Evolutionary conservation across 2,888 invertebrate genomes (phyloP).

Genomic region (Selenia dentaria): DNA sequence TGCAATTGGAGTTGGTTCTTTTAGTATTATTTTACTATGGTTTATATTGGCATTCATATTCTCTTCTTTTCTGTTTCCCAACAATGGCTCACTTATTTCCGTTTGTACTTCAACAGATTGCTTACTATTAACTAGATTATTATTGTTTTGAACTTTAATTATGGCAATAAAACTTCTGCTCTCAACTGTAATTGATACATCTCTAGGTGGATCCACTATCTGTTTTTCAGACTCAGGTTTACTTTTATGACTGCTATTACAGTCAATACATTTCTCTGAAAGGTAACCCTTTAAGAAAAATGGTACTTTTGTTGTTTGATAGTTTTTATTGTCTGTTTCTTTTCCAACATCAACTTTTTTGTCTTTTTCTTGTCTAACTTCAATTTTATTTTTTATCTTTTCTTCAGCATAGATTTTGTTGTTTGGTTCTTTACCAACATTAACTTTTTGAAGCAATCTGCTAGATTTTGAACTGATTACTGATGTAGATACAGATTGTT

Average conservation of each 20-base stretch:
- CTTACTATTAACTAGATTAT: conserved; percentile 28
- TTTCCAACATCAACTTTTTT: neutral
- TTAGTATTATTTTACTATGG: conserved; percentile 11
- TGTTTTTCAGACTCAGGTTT: neutral
- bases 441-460: neutral
- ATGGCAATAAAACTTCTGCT: conserved; percentile 47
- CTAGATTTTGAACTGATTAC: neutral
- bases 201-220: conserved; percentile 32
- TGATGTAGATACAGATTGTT: conserved; percentile 27
- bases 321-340: conserved; percentile 11
- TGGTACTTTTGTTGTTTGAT: conserved; percentile 44
- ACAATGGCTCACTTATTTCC: conserved; percentile 28
- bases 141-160: conserved; percentile 45
- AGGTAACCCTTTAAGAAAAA: conserved; percentile 61
- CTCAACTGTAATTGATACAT: conserved; percentile 57
- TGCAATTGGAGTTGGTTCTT: conserved; percentile 1
- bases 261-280: conserved; percentile 46
- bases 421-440: neutral
- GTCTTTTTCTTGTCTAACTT: no score
- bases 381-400: no score
- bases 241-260: conserved; percentile 26
- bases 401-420: neutral
- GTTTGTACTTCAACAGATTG: conserved; percentile 56
- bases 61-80: conserved; percentile 1
- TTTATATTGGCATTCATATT: conserved; percentile 4